phyloP scores from a whole-genome alignment of 2,113 vertebrate genomes.

The Plectropomus leopardus region DNA sequence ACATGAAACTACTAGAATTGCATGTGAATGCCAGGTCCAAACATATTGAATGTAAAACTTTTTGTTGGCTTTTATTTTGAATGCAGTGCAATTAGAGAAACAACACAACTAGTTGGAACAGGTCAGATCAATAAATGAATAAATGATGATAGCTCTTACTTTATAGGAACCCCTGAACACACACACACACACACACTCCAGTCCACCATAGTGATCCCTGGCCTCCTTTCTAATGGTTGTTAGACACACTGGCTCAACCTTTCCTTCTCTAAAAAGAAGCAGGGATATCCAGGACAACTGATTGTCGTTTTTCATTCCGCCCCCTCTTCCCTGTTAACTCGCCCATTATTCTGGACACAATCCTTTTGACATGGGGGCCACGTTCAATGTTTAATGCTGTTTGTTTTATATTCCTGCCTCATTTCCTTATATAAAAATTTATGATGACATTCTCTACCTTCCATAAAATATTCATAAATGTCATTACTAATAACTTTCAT shows the following conservation, averaged over 20 bases:
- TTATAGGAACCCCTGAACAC: slow-evolving; percentile 37
- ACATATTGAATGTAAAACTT: slow-evolving; percentile 48
- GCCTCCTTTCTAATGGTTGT: slow-evolving; percentile 17
- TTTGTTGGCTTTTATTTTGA: slow-evolving; percentile 58
- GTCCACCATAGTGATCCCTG: slow-evolving; percentile 1
- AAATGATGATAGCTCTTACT: slow-evolving; percentile 62
- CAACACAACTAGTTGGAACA: slow-evolving; percentile 50
- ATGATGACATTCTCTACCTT: slow-evolving; percentile 87
- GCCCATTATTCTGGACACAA: slow-evolving; percentile 72
- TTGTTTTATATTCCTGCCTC: slow-evolving; percentile 88
- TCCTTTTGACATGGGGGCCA: slow-evolving; percentile 78
- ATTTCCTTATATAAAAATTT: slow-evolving; percentile 88
- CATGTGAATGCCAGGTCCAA: slow-evolving; percentile 7
- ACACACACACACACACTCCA: neutral
- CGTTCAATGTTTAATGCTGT: slow-evolving; percentile 88
- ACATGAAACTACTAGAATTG: slow-evolving; percentile 46
- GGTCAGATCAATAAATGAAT: slow-evolving; percentile 69
- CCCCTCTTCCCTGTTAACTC: slow-evolving; percentile 53
- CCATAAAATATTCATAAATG: slow-evolving; percentile 91
- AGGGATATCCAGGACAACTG: slow-evolving; percentile 53
- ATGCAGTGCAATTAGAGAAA: slow-evolving; percentile 52
- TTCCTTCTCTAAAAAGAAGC: slow-evolving; percentile 40
- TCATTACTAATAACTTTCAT: slow-evolving; percentile 89
- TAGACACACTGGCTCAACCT: slow-evolving; percentile 56
- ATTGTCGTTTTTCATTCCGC: slow-evolving; percentile 53